Evolutionary conservation across 2,888 invertebrate genomes (phyloP), one percentile per base, ranked within the genome.

Genomic region (Microplitis deprimator): DNA sequence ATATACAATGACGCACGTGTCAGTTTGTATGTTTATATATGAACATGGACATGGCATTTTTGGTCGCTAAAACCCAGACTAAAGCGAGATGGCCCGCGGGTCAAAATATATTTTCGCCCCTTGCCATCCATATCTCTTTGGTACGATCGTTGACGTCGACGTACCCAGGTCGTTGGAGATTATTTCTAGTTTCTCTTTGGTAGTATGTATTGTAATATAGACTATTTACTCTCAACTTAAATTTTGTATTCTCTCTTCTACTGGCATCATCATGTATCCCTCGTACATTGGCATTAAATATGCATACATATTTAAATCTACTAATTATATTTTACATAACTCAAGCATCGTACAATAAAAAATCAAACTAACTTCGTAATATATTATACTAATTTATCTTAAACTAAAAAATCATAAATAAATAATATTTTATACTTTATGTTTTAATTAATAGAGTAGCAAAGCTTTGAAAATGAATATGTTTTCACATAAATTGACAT

Each of bases 171-270:
- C 62, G 13, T 65, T 16, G 38, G n/a, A 64, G 59, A 65, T 75
- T 76, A 76, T 76, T 76, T 76, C 76, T 73, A 76, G 76, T 76
- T 72, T 72, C 72, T 38, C 71, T 16, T 50, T 13, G 13, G 50
- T 50, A 50, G 50, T 50, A 50, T 50, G 50, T 50, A 50, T 50
- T 50, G 50, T 50, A 50, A 50, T 50, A 50, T 50, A 50, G 13
- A 50, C 50, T 13, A 50, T 50, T 50, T 50, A 50, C 50, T 50
- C 50, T 8, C 50, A 50, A 50, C 50, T 50, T 13, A 50, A 50
- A 50, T 13, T 50, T 50, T 50, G 50, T 50, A 13, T 13, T 50
- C 50, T 50, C 50, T 13, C 5, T 13, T 50, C 50, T 13, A 13
- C 50, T 13, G 50, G 10, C 50, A 50, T 50, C 13, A 13, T 50